phyloP scores from a whole-genome alignment of 2,888 invertebrate species.

The Andricus curvator region DNA sequence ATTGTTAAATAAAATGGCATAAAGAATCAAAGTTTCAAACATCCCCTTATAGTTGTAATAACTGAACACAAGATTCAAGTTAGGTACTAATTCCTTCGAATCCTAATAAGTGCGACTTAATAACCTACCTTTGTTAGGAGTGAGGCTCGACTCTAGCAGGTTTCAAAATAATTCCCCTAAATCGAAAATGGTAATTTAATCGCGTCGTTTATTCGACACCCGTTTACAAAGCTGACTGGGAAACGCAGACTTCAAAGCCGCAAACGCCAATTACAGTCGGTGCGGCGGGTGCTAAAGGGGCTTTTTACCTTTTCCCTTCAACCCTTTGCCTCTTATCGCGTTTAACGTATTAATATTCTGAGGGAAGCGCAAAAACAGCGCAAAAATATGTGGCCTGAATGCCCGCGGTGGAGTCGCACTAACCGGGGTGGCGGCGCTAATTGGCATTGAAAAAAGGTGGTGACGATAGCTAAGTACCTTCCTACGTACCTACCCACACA shows the following conservation, averaged over 20 bases:
- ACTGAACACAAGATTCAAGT: too few species aligned
- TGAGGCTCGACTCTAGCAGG: constrained; percentile 42
- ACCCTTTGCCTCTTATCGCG: constrained; percentile 54
- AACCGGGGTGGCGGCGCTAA: constrained; percentile 67
- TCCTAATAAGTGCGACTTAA: constrained; percentile 8
- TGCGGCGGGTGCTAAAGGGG: constrained; percentile 43
- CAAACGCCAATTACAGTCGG: constrained; percentile 69
- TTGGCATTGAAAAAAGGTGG: constrained; percentile 76
- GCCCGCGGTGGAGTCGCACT: constrained; percentile 48
- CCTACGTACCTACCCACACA: constrained; percentile 38
- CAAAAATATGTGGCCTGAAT: constrained; percentile 52
- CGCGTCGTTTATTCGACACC: constrained; percentile 65
- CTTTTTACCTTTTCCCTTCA: constrained; percentile 49
- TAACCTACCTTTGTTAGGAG: not conserved
- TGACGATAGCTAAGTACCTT: constrained; percentile 68
- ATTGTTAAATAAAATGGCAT: too few species aligned
- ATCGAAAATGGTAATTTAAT: constrained; percentile 69
- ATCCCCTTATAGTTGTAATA: too few species aligned
- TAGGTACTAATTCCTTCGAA: not conserved
- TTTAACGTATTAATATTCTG: constrained; percentile 60
- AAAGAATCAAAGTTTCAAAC: too few species aligned
- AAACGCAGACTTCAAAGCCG: constrained; percentile 70
- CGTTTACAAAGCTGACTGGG: constrained; percentile 59
- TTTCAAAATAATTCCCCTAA: constrained; percentile 52
- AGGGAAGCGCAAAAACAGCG: constrained; percentile 54